A percentile compares a stretch with the other conserved stretches of the same genome.
Evolutionary conservation across 2,888 invertebrate species (phyloP).

Genomic region (Stomorhina lunata): DNA sequence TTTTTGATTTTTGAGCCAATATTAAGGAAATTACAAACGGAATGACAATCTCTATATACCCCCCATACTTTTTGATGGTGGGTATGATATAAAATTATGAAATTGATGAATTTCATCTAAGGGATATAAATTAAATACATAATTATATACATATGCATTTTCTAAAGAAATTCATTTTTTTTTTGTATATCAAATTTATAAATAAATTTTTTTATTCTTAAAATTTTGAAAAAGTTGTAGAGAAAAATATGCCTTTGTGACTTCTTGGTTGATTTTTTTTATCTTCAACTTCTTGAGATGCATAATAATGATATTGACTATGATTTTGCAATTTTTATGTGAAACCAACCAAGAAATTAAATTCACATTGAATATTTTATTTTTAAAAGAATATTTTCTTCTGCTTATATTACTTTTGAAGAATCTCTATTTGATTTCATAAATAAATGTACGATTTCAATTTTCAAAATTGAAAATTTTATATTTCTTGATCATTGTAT

Average conservation of each 20-base stretch:
- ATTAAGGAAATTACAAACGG: too few relatives aligned
- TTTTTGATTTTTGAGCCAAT: too few relatives aligned
- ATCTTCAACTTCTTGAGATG: slow-evolving; percentile 7
- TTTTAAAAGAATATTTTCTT: neutral
- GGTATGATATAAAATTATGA: too few relatives aligned
- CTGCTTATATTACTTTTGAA: neutral
- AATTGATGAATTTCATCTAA: too few relatives aligned
- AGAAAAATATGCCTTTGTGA: slow-evolving; percentile 33
- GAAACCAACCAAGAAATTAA: slow-evolving; percentile 69
- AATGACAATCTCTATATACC: too few relatives aligned
- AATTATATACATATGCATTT: too few relatives aligned
- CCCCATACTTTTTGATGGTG: too few relatives aligned
- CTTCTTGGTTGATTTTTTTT: slow-evolving; percentile 18
- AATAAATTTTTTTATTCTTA: too few relatives aligned
- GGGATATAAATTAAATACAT: too few relatives aligned
- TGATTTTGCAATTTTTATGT: slow-evolving; percentile 69
- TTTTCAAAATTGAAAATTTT: slow-evolving; percentile 41
- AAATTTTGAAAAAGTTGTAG: too few relatives aligned
- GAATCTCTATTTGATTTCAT: slow-evolving; percentile 39
- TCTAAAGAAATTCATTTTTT: too few relatives aligned
- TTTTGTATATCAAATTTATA: too few relatives aligned
- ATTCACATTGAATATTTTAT: slow-evolving; percentile 54
- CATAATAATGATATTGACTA: slow-evolving; percentile 55
- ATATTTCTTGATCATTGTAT: neutral
- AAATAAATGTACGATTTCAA: slow-evolving; percentile 59